These are phyloP conservation scores for Cinara cedri DNA, from an alignment of 2,888 invertebrate genomes.

Conservation along the genomic window DNA sequence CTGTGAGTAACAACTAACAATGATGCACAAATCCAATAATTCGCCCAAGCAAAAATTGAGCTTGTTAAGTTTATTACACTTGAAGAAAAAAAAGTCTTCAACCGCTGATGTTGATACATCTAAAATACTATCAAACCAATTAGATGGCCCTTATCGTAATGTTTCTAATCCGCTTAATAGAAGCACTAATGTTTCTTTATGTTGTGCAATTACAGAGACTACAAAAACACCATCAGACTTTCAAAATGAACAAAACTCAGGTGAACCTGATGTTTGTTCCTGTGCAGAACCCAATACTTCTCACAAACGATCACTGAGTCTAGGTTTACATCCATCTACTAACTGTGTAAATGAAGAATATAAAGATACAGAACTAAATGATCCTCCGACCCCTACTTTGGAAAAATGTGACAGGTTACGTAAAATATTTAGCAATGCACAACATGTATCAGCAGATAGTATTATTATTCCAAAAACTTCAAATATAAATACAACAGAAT, in stretches of 20 bases:
- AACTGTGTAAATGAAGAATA: slow-evolving; percentile 55
- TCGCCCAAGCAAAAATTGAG: slow-evolving; percentile 47
- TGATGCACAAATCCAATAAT: slow-evolving; percentile 33
- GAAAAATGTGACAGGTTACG: slow-evolving; percentile 34
- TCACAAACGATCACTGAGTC: slow-evolving; percentile 59
- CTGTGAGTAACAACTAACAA: slow-evolving; percentile 16
- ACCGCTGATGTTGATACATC: background rate
- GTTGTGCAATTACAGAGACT: slow-evolving; percentile 65
- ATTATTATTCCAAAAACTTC: slow-evolving; percentile 53
- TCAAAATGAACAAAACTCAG: slow-evolving; percentile 60
- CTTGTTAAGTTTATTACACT: slow-evolving; percentile 38
- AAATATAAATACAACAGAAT: slow-evolving; percentile 29
- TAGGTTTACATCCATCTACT: slow-evolving; percentile 58
- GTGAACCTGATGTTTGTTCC: slow-evolving; percentile 50
- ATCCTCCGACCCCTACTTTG: slow-evolving; percentile 41
- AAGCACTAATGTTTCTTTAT: slow-evolving; percentile 61
- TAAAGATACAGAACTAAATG: slow-evolving; percentile 42
- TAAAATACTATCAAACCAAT: background rate
- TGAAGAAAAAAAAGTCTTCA: slow-evolving; percentile 33
- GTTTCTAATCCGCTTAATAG: slow-evolving; percentile 48
- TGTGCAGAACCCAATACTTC: slow-evolving; percentile 42
- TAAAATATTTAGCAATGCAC: slow-evolving; percentile 31
- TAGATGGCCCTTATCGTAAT: slow-evolving; percentile 43
- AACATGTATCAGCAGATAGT: slow-evolving; percentile 54
- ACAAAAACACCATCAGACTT: slow-evolving; percentile 64